Conservation (phyloP, 37 sponge, comb jelly and placozoan species). For the Oopsacas minuta region DNA sequence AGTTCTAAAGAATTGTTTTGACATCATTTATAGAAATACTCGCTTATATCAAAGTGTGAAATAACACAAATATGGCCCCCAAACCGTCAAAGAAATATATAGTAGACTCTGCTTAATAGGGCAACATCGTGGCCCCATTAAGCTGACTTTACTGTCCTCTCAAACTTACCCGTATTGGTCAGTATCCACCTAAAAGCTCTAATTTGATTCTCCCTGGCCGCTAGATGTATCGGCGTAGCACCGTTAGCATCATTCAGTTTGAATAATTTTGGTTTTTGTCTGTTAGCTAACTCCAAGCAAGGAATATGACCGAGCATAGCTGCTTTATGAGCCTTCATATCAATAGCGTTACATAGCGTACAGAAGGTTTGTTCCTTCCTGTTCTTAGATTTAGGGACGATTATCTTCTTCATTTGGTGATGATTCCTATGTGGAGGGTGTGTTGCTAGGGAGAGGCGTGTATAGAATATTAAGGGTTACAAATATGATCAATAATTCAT, state of each 20-base stretch:
- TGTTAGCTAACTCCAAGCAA: not conserved
- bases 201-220: constrained; percentile 29
- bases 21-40: no score
- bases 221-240: constrained; percentile 55
- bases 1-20: not conserved
- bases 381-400: not conserved
- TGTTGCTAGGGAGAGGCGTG: no score
- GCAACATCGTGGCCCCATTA: no score
- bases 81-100: no score
- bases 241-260: constrained; percentile 36
- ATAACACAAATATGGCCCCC: no score
- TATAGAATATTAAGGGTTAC: no score
- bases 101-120: no score
- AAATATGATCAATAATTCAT: no score
- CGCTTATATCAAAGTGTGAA: no score
- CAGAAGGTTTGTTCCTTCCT: not conserved
- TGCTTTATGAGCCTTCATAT: constrained; percentile 58
- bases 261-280: constrained; percentile 19
- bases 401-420: not conserved
- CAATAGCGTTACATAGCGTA: constrained; percentile 7
- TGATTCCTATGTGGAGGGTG: no score
- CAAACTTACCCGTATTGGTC: not conserved
- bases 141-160: no score
- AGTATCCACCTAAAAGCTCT: constrained; percentile 36
- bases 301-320: constrained; percentile 29